These are phyloP conservation scores for Microctenopoma lineatum DNA, from an alignment of 2,797 vertebrate species.

Conservation along the genomic window DNA sequence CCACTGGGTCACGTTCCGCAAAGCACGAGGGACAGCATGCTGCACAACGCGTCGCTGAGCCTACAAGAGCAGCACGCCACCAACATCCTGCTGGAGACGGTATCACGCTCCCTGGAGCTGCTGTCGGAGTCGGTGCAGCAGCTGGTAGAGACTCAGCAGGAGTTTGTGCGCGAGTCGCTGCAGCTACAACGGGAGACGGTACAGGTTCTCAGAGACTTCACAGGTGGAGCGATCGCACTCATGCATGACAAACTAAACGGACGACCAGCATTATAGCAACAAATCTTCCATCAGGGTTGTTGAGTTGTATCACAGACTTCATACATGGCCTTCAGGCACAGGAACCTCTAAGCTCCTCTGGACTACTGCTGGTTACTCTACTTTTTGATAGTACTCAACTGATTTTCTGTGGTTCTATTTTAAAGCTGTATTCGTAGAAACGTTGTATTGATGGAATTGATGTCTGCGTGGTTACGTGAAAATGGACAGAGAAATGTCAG, in stretches of 20 bases:
- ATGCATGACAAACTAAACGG: conserved; percentile 87
- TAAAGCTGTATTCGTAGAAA: conserved; percentile 49
- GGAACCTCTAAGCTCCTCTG: conserved; percentile 43
- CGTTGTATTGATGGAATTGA: conserved; percentile 31
- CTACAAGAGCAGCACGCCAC: conserved; percentile 86
- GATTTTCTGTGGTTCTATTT: conserved; percentile 59
- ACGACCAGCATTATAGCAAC: conserved; percentile 76
- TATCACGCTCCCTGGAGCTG: conserved; percentile 86
- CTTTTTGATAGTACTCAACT: conserved; percentile 53
- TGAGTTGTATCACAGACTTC: conserved; percentile 48
- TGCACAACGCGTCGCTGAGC: conserved; percentile 78
- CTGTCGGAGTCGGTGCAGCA: conserved; percentile 87
- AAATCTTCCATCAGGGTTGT: not conserved
- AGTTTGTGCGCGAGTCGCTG: conserved; percentile 84
- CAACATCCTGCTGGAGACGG: conserved; percentile 82
- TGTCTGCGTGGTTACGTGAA: conserved; percentile 42
- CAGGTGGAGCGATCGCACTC: conserved; percentile 81
- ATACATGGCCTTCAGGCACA: conserved; percentile 49
- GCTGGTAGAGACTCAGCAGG: conserved; percentile 86
- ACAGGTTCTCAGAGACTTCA: conserved; percentile 85
- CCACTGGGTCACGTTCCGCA: conserved; percentile 8
- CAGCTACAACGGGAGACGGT: conserved; percentile 85
- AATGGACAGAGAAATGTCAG: conserved; percentile 17
- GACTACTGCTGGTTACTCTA: conserved; percentile 58
- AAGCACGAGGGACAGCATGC: conserved; percentile 69